phyloP scores from a whole-genome alignment of 2,113 vertebrate genomes.

The Oreochromis spilurus region DNA sequence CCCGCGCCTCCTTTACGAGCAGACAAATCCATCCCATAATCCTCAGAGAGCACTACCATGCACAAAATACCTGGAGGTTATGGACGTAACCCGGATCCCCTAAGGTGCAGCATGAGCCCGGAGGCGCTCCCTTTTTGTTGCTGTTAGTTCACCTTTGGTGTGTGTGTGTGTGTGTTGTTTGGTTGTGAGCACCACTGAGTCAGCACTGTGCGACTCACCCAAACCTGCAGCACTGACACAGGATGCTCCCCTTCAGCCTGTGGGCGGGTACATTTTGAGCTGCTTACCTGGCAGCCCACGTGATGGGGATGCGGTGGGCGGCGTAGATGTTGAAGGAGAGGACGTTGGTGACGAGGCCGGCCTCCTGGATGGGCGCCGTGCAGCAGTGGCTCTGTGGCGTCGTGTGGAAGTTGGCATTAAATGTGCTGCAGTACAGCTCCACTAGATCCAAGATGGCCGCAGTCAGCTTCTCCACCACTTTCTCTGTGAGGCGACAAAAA shows the following conservation, averaged over 20 bases:
- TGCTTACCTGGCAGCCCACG: conserved; percentile 88
- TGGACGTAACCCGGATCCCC: accelerated
- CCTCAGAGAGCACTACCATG: neutral
- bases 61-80: neutral
- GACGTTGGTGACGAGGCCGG: conserved; percentile 77
- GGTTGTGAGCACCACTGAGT: neutral
- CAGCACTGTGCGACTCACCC: neutral
- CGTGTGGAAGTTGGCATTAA: conserved; percentile 93
- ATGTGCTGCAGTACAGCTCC: conserved; percentile 91
- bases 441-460: conserved; percentile 90
- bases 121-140: neutral
- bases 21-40: neutral
- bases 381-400: conserved; percentile 65
- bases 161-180: neutral
- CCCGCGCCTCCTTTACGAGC: neutral
- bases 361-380: conserved; percentile 76
- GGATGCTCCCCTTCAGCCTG: neutral
- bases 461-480: conserved; percentile 87
- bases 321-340: conserved; percentile 87
- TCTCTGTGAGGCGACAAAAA: conserved; percentile 64
- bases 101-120: neutral
- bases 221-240: neutral
- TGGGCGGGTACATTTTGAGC: neutral
- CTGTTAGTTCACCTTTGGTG: neutral
- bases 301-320: conserved; percentile 91